phyloP scores from a whole-genome alignment of 2,888 invertebrate genomes.

The Bellardia bayeri region DNA sequence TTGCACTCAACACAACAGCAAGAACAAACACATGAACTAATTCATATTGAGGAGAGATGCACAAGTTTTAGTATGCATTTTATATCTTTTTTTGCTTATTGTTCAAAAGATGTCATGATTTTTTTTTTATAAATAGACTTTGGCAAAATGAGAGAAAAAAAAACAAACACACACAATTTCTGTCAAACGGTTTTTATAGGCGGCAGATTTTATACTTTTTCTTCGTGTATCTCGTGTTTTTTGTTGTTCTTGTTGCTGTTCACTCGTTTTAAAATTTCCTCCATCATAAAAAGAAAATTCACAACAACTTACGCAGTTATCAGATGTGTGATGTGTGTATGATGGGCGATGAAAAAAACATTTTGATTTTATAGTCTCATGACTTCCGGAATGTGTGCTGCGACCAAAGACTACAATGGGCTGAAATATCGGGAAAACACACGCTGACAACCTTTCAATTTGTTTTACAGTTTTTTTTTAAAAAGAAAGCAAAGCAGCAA shows the following conservation, averaged over 20 bases:
- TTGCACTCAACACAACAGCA: conserved; percentile 21
- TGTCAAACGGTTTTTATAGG: conserved; percentile 54
- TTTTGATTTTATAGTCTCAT: conserved; percentile 43
- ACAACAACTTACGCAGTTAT: conserved; percentile 58
- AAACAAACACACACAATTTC: conserved; percentile 8
- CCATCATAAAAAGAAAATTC: conserved; percentile 46
- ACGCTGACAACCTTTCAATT: no score
- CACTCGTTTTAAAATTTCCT: conserved; percentile 56
- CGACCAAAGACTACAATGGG: conserved; percentile 35
- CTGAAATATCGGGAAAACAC: background rate
- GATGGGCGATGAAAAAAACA: conserved; percentile 40
- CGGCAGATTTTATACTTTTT: conserved; percentile 45
- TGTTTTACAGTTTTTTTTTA: no score
- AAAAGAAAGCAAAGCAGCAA: no score
- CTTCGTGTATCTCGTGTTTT: background rate
- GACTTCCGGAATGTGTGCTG: conserved; percentile 51
- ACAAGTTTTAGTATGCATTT: conserved; percentile 34
- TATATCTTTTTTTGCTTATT: conserved; percentile 46
- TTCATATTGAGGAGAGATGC: background rate
- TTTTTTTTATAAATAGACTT: conserved; percentile 72
- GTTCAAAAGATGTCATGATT: conserved; percentile 70
- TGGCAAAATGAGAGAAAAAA: conserved; percentile 52
- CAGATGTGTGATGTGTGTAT: conserved; percentile 43
- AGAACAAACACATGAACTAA: conserved; percentile 34
- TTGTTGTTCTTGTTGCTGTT: conserved; percentile 17